Percentiles rank a stretch among this genome's conserved stretches.
These are phyloP conservation scores for Chinchilla lanigera DNA, from an alignment of 2,113 vertebrate genomes.

Conservation along the genomic window DNA sequence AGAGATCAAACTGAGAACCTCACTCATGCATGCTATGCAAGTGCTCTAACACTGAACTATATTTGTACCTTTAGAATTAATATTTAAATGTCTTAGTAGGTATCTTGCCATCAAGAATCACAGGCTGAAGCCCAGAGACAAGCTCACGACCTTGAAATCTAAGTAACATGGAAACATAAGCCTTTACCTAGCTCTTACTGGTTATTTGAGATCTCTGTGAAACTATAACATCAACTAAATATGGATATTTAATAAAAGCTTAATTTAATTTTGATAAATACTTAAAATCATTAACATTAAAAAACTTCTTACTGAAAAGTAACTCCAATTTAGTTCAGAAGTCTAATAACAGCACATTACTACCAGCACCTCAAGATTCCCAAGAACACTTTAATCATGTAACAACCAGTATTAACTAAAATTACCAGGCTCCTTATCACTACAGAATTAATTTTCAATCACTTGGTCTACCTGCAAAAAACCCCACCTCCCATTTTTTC, in stretches of 20 bases:
- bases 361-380: not conserved
- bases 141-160: constrained; percentile 52
- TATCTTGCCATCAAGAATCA: constrained; percentile 37
- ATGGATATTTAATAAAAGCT: constrained; percentile 31
- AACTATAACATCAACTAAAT: constrained; percentile 26
- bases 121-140: not conserved
- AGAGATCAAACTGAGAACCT: not conserved
- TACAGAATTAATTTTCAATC: constrained; percentile 26
- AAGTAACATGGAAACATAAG: constrained; percentile 27
- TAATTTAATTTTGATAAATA: constrained; percentile 2
- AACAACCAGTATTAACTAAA: not conserved
- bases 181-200: not conserved
- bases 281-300: not conserved
- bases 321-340: not conserved
- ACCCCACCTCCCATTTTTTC: not conserved
- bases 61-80: not conserved
- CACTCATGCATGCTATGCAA: not conserved
- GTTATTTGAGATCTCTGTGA: constrained; percentile 39
- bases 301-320: not conserved
- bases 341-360: not conserved
- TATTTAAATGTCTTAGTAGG: constrained; percentile 55
- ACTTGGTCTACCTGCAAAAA: not conserved
- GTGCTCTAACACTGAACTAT: not conserved
- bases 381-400: constrained; percentile 18
- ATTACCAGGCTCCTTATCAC: not conserved